phyloP scores from a whole-genome alignment of 2,113 vertebrate species.

The Tupaia chinensis region DNA sequence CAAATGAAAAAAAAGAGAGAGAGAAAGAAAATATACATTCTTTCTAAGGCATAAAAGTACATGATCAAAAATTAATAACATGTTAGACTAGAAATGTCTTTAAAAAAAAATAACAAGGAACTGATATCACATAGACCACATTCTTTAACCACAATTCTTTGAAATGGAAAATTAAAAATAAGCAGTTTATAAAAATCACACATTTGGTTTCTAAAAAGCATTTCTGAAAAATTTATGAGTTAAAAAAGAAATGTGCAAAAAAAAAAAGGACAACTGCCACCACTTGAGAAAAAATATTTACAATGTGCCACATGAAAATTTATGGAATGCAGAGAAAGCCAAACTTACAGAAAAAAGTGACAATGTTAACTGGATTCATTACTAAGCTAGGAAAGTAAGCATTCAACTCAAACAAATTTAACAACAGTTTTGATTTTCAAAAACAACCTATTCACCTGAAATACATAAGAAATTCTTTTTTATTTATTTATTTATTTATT shows the following conservation, averaged over 20 bases:
- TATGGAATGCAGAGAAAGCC: not conserved
- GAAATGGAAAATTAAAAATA: slow-evolving; percentile 1
- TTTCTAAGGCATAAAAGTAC: not conserved
- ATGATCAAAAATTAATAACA: not conserved
- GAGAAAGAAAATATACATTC: not conserved
- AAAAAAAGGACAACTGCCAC: not conserved
- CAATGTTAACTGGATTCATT: not conserved
- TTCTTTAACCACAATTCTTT: not conserved
- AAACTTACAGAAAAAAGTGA: not conserved
- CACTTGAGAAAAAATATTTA: not conserved
- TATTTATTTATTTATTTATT: not conserved
- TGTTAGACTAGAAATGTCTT: not conserved
- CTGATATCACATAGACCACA: not conserved
- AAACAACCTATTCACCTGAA: not conserved
- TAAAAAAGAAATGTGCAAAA: not conserved
- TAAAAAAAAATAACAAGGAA: not conserved
- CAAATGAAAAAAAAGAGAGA: too few species aligned
- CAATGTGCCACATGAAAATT: not conserved
- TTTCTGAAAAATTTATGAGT: not conserved
- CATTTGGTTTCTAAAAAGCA: slow-evolving; percentile 18
- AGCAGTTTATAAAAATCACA: not conserved
- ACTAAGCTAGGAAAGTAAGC: not conserved
- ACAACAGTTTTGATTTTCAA: not conserved
- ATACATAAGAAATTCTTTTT: not conserved
- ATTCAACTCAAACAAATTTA: not conserved